Base-by-base conservation (phyloP, 92 coral and sea anemone genomes). In the Bergia sp. region DNA sequence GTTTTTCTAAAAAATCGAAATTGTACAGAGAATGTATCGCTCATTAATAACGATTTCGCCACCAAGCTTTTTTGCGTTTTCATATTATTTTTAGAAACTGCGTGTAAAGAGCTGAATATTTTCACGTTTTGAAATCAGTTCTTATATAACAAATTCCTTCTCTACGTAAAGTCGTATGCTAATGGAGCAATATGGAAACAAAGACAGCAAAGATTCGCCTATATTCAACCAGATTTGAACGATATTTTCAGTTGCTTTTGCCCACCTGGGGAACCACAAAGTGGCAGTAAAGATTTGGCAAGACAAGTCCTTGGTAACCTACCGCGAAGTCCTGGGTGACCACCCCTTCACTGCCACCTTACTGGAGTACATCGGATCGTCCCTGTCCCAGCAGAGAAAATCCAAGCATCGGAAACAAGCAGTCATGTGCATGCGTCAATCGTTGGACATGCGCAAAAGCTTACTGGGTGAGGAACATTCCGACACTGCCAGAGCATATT, bases 341-440 rank as follows among this genome's bases (percentile, higher is more conserved):
- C 98, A 95, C 79, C 95, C 98, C 0, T 95, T 95, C 82, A 93
- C 96, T 37, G 98, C 96, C 1, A 85, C 96, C 4, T 39, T 95
- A 29, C 67, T 92, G 50, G 93, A 92, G 80, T 92, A 95, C 92
- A 90, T 95, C 47, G 86, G 77, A 4, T 41, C 86, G 3, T 66
- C 86, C 21, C 8, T 83, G 42, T 10, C 72, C 74, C 72, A 86
- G 37, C 88, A 87, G 45, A 49, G 49, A 6, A 16, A 66, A 29
- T 41, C 50, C 61, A 23, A 50, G 42, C 42, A 49, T 0, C n/a
- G 37, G 40, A 2, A 21, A 41, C 58, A 82, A 55, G 96, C 98
- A 16, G 92, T 82, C 37, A 64, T 39, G 9, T 87, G 43, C 75
- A 93, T 93, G 87, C 47, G 61, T 23, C 43, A 92, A 55, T 86